Percentiles rank a stretch among this genome's conserved stretches.
Conservation (phyloP, 2,113 vertebrate genomes). For the Phaetusa simplex region DNA sequence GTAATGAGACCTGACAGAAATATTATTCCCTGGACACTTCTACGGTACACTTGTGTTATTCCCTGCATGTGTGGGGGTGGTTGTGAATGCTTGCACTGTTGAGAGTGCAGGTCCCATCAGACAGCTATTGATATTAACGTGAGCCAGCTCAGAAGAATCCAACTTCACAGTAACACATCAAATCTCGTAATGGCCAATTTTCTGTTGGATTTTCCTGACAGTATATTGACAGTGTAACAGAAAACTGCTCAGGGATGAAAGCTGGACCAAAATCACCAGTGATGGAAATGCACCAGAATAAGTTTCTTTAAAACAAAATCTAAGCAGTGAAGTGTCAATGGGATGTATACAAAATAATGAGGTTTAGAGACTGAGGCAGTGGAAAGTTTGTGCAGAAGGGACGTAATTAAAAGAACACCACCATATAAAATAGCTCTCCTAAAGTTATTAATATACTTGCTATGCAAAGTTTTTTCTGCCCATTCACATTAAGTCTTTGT, state of each 20-base stretch:
- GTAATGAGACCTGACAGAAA: background rate
- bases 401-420: background rate
- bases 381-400: background rate
- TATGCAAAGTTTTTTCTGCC: background rate
- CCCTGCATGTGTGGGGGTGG: background rate
- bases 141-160: background rate
- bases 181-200: background rate
- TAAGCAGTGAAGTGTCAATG: background rate
- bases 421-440: background rate
- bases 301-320: background rate
- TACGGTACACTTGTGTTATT: background rate
- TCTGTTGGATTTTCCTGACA: background rate
- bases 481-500: background rate
- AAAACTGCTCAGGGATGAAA: background rate
- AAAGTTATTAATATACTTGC: background rate
- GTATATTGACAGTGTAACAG: background rate
- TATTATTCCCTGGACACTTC: background rate
- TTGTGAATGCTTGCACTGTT: background rate
- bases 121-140: background rate
- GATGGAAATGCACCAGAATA: background rate
- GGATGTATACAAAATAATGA: background rate
- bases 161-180: background rate
- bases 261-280: background rate
- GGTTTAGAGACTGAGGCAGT: background rate
- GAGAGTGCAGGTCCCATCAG: rapidly evolving